A percentile compares a stretch with the other conserved stretches of the same genome.
These are phyloP conservation scores for Tetraneura akinire DNA, from an alignment of 1,140 invertebrate genomes.

Conservation along the genomic window DNA sequence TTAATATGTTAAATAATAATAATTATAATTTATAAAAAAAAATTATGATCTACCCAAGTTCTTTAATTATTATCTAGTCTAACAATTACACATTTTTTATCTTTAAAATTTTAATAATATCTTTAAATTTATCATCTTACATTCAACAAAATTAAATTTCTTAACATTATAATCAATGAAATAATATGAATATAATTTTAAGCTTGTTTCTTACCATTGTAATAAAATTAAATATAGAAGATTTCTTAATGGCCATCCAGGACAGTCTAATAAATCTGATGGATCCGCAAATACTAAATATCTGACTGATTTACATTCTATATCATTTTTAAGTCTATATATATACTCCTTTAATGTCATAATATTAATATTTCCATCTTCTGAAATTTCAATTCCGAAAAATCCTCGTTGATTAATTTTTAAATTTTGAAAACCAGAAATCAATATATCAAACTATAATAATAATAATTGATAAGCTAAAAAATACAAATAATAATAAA, in stretches of 20 bases:
- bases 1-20: too few relatives aligned
- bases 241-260: slow-evolving; percentile 87
- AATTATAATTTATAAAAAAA: too few relatives aligned
- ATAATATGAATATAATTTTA: neutral
- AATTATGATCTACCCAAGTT: too few relatives aligned
- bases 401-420: slow-evolving; percentile 62
- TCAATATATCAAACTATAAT: slow-evolving; percentile 52
- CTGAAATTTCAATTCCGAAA: slow-evolving; percentile 61
- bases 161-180: too few relatives aligned
- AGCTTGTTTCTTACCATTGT: slow-evolving; percentile 61
- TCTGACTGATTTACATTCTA: slow-evolving; percentile 56
- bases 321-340: slow-evolving; percentile 2
- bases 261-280: slow-evolving; percentile 68
- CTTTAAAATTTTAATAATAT: too few relatives aligned
- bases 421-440: slow-evolving; percentile 45
- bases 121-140: neutral
- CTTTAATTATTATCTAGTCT: too few relatives aligned
- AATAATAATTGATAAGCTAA: slow-evolving; percentile 29
- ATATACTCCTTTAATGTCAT: slow-evolving; percentile 58
- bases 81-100: too few relatives aligned
- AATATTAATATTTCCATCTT: slow-evolving; percentile 58
- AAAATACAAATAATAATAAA: too few relatives aligned
- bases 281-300: slow-evolving; percentile 84
- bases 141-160: neutral
- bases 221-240: slow-evolving; percentile 73